Evolutionary conservation across 2,797 vertebrate genomes (phyloP).

Genomic region (Cynodonichthys magdalenae): DNA sequence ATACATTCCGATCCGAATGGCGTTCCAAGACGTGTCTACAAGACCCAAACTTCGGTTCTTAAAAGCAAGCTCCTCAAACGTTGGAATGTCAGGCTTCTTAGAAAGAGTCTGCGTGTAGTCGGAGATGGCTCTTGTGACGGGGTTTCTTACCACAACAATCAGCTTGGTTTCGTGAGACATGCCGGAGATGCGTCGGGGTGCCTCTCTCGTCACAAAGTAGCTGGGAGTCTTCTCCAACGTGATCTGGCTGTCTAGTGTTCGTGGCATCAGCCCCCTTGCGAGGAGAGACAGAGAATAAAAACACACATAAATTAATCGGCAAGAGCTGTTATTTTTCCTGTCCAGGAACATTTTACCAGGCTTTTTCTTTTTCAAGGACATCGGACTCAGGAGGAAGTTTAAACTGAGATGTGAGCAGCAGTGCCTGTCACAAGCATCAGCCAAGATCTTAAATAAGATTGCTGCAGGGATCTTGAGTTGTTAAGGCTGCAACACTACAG

Average conservation of each 20-base stretch:
- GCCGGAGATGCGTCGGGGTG: conserved; percentile 88
- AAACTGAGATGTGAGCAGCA: conserved; percentile 2
- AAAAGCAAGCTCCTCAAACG: conserved; percentile 93
- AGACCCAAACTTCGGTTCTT: conserved; percentile 89
- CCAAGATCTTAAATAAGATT: background rate
- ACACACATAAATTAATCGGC: conserved; percentile 44
- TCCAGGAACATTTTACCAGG: conserved; percentile 30
- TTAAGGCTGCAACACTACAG: background rate
- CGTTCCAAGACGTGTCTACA: conserved; percentile 94
- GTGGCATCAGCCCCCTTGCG: conserved; percentile 92
- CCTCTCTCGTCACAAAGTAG: conserved; percentile 95
- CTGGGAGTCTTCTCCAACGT: conserved; percentile 98
- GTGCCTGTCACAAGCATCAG: background rate
- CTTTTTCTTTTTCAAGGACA: conserved; percentile 19
- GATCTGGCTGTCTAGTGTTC: conserved; percentile 92
- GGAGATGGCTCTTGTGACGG: conserved; percentile 95
- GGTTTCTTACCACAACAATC: conserved; percentile 96
- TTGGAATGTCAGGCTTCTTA: conserved; percentile 95
- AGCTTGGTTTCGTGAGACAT: conserved; percentile 93
- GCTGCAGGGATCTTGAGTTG: background rate
- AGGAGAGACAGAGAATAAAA: conserved; percentile 41
- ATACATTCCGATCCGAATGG: conserved; percentile 96
- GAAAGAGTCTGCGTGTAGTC: conserved; percentile 97
- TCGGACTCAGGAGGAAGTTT: background rate
- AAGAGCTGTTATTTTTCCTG: conserved; percentile 10